phyloP scores from a whole-genome alignment of 2,797 vertebrate species.

The Oreortyx pictus region DNA sequence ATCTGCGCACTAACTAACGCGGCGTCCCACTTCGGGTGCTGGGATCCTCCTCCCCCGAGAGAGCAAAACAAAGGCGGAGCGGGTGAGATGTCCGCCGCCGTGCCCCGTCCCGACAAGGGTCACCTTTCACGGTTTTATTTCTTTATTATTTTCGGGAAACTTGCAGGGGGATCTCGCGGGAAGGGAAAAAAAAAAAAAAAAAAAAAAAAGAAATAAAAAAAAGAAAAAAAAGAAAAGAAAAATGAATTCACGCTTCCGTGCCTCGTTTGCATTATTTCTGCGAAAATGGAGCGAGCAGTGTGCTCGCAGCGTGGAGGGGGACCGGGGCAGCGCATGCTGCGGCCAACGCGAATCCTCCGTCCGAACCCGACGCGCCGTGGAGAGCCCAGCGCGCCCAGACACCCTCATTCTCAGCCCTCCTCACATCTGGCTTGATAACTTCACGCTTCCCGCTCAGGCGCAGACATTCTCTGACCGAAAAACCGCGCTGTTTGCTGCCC shows the following conservation, averaged over 20 bases:
- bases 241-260: background rate
- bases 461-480: background rate
- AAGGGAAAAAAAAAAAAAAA: fast-evolving
- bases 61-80: background rate
- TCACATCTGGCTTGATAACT: background rate
- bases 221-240: fast-evolving
- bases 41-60: background rate
- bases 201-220: too few species aligned
- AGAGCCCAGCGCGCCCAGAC: background rate
- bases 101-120: background rate
- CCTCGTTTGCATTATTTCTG: background rate
- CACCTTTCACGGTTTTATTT: background rate
- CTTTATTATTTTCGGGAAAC: background rate
- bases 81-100: background rate
- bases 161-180: background rate
- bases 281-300: background rate
- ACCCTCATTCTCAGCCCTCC: background rate
- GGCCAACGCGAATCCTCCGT: fast-evolving
- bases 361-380: background rate
- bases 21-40: background rate
- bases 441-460: background rate
- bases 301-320: background rate
- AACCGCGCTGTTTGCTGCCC: background rate
- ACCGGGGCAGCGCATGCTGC: too few species aligned
- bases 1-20: background rate